These are phyloP conservation scores for Alligator sinensis DNA, from an alignment of 2,113 vertebrate genomes.

Conservation along the genomic window DNA sequence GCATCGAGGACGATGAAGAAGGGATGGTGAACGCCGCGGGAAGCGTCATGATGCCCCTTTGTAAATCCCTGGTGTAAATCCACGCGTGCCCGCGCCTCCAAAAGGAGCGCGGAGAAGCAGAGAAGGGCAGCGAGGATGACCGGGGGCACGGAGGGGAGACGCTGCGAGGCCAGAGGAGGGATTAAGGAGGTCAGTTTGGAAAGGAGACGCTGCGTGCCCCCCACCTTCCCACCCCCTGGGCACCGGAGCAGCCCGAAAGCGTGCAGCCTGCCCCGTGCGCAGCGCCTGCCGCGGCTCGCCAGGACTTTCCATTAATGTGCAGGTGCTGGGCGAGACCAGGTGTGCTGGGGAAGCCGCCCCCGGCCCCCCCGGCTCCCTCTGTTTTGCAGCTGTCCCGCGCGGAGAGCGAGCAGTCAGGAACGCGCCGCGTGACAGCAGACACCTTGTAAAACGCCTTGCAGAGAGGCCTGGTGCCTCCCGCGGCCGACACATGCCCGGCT, in stretches of 20 bases:
- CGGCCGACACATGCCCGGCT: slow-evolving; percentile 42
- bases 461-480: slow-evolving; percentile 71
- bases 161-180: too few relatives aligned
- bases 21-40: too few relatives aligned
- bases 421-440: slow-evolving; percentile 73
- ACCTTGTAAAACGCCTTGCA: slow-evolving; percentile 70
- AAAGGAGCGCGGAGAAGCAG: too few relatives aligned
- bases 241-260: not conserved
- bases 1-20: too few relatives aligned
- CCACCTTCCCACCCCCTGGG: too few relatives aligned
- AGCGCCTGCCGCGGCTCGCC: too few relatives aligned
- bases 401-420: slow-evolving; percentile 59
- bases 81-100: too few relatives aligned
- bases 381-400: slow-evolving; percentile 35
- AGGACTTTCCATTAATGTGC: slow-evolving; percentile 68
- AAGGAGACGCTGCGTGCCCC: too few relatives aligned
- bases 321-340: slow-evolving; percentile 70
- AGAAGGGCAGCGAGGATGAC: not conserved
- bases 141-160: too few relatives aligned
- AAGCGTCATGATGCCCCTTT: too few relatives aligned
- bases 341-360: slow-evolving; percentile 65
- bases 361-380: slow-evolving; percentile 43
- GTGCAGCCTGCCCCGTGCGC: not conserved
- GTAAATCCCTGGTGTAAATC: too few relatives aligned
- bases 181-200: too few relatives aligned